Base-by-base conservation (phyloP, 2,797 vertebrate species). In the Lerista edwardsae region DNA sequence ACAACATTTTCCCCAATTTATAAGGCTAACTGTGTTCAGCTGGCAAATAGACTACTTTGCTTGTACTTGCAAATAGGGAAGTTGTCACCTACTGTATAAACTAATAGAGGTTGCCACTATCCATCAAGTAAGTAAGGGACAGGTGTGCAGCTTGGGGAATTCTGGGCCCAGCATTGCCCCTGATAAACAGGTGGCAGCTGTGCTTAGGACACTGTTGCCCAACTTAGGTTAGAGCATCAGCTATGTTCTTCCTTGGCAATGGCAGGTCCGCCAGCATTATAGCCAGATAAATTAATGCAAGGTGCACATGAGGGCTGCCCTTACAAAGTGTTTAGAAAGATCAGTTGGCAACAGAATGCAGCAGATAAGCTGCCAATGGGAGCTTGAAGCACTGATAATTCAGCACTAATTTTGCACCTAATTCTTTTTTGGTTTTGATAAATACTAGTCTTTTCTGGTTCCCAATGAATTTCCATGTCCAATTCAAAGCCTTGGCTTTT, bases 31-130 rank as follows among this genome's bases (percentile, higher is more conserved):
- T 34, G 73, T 72, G 79, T 47, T 67, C 87, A 79, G 34, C 78
- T 14, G 55, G 78, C 36, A 86, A 61, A 71, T 64, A 72, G 78
- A 61, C 15, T 15, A 39, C 25, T 79, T 36, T 29, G 77, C 47
- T 57, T 23, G 59, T 41, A 61, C 69, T 73, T 81, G 57, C 69
- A 73, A 34, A 62, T 44, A 44, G 80, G 29, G 62, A 82, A 62
- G 19, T 29, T 59, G 19, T 39, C 2, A 2, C 19, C n/a, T 41
- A 29, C 34, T 64, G 47, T 51, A 6, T 55, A 79, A 85, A 47
- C 68, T 29, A 65, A 83, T 5, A 69, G 29, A 47, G 86, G 86
- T 29, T 3, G 77, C 65, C 59, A 75, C 79, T 71, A 90, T 79
- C 17, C 82, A 75, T 61, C 87, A 83, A 55, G 27, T 39, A 72